Conservation (phyloP, 2,888 invertebrate genomes). For the Mantis religiosa region DNA sequence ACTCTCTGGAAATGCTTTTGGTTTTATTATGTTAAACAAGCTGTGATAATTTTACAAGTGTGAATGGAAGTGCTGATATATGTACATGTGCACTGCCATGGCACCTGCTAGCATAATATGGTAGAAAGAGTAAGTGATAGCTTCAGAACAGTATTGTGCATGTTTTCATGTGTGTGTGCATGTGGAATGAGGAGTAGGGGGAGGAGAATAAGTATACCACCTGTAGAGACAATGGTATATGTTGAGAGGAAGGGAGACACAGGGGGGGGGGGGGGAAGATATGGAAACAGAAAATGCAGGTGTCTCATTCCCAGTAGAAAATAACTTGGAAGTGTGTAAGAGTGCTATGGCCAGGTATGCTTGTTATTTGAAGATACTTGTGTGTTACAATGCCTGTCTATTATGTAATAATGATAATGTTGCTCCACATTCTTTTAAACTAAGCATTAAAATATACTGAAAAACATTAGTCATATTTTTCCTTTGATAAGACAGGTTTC, state of each 20-base stretch:
- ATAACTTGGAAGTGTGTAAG: not conserved
- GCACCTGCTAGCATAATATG: not conserved
- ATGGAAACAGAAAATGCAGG: conserved; percentile 9
- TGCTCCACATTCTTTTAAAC: too few species aligned
- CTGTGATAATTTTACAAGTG: not conserved
- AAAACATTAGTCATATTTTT: too few species aligned
- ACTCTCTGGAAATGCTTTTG: not conserved
- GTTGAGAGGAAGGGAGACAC: not conserved
- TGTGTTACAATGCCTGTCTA: not conserved
- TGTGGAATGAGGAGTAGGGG: not conserved
- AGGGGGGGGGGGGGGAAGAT: not conserved
- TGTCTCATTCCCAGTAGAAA: conserved; percentile 5
- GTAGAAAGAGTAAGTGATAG: not conserved
- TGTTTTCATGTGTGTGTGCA: not conserved
- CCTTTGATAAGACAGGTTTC: too few species aligned
- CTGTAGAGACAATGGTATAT: conserved; percentile 9
- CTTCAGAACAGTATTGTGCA: not conserved
- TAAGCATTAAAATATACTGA: too few species aligned
- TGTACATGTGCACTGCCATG: not conserved
- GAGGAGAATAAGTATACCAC: not conserved
- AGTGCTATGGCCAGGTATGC: not conserved
- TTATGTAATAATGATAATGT: not conserved
- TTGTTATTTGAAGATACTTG: not conserved
- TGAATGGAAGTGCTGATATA: not conserved
- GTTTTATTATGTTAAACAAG: not conserved